A percentile compares a stretch with the other conserved stretches of the same genome.
These are phyloP conservation scores for Trichopoda pennipes DNA, from an alignment of 2,888 invertebrate species.

Conservation along the genomic window DNA sequence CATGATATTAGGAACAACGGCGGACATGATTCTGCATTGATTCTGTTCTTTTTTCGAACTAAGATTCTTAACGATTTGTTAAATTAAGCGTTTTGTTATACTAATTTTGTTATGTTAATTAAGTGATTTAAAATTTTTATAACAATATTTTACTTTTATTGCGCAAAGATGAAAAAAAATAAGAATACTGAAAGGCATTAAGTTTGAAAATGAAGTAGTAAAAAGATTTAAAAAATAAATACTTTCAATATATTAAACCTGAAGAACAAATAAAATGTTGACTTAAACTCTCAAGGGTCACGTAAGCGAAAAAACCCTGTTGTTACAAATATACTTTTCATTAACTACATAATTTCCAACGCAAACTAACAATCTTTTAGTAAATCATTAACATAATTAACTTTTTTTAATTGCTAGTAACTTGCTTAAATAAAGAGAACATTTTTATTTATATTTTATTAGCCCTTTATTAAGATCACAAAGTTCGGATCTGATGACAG, in stretches of 20 bases:
- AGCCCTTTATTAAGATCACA: constrained; percentile 77
- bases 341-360: constrained; percentile 47
- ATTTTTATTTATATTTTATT: constrained; percentile 40
- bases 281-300: constrained; percentile 33
- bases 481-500: constrained; percentile 76
- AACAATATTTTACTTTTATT: too few species aligned
- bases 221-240: background rate
- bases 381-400: constrained; percentile 14
- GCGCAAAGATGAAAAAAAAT: too few species aligned
- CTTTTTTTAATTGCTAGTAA: background rate
- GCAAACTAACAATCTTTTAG: constrained; percentile 28
- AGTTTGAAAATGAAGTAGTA: too few species aligned
- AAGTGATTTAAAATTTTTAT: too few species aligned
- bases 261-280: constrained; percentile 13
- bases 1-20: too few species aligned
- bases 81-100: too few species aligned
- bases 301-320: constrained; percentile 49
- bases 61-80: too few species aligned
- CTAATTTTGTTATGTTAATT: too few species aligned
- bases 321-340: background rate
- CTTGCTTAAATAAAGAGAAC: constrained; percentile 2
- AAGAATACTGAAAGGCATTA: too few species aligned
- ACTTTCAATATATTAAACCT: background rate
- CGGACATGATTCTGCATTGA: too few species aligned
- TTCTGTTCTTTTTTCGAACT: too few species aligned